Conservation (phyloP, 2,888 invertebrate genomes). For the Nemapogon koenigi region DNA sequence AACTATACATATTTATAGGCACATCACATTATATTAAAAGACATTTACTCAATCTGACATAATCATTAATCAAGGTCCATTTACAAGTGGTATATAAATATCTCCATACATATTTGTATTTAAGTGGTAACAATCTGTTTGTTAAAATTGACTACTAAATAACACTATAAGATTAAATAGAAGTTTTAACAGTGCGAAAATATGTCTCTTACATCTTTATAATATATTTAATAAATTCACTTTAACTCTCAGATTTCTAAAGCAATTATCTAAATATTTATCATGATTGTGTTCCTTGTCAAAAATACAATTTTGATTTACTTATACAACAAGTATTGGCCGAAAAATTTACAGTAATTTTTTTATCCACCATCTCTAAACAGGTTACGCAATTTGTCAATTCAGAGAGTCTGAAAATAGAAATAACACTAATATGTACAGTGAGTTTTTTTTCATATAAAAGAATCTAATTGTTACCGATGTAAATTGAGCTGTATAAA, state of each 20-base stretch:
- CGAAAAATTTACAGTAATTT: constrained; percentile 43
- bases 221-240: constrained; percentile 18
- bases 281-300: too few species aligned
- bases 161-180: constrained; percentile 20
- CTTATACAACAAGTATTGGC: constrained; percentile 58
- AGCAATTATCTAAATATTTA: constrained; percentile 59
- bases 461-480: constrained; percentile 58
- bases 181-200: constrained; percentile 62
- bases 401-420: too few species aligned
- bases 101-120: background rate
- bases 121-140: background rate
- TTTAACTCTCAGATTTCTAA: constrained; percentile 58
- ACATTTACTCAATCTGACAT: too few species aligned
- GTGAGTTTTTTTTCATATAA: constrained; percentile 56
- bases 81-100: too few species aligned
- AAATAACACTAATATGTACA: constrained; percentile 52
- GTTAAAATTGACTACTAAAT: constrained; percentile 36
- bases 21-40: too few species aligned
- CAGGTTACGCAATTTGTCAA: too few species aligned
- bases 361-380: background rate
- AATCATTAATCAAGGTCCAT: too few species aligned
- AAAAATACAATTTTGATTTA: constrained; percentile 62
- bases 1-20: too few species aligned
- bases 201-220: constrained; percentile 54
- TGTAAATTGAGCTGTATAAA: constrained; percentile 51